Evolutionary conservation across 2,797 vertebrate species (phyloP).

Genomic region (Intellagama lesueurii): DNA sequence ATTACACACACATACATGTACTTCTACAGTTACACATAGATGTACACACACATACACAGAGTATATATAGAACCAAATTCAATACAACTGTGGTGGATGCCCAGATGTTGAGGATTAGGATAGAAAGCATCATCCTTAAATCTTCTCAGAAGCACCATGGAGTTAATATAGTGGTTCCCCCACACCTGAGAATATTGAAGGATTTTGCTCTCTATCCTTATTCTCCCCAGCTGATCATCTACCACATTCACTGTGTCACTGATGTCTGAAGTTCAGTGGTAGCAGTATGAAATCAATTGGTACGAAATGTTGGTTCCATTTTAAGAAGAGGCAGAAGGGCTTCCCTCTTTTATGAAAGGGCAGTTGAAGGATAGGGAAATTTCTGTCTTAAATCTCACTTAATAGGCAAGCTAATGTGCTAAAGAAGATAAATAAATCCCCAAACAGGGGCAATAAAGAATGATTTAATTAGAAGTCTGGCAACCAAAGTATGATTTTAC

Average conservation of each 20-base stretch:
- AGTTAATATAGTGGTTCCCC: too few relatives aligned
- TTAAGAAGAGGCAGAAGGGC: not conserved
- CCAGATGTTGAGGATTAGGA: too few relatives aligned
- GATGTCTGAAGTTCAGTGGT: not conserved
- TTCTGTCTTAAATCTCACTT: constrained; percentile 62
- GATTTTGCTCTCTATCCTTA: too few relatives aligned
- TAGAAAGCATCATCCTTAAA: too few relatives aligned
- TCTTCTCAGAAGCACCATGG: too few relatives aligned
- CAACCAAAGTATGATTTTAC: constrained; percentile 67
- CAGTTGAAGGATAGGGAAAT: constrained; percentile 58
- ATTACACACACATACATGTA: not conserved
- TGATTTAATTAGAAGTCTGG: constrained; percentile 72
- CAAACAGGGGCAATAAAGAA: constrained; percentile 53
- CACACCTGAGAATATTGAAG: not conserved
- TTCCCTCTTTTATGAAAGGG: constrained; percentile 18
- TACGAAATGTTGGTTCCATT: not conserved
- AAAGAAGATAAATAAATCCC: constrained; percentile 66
- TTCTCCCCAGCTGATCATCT: not conserved
- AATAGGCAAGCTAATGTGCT: constrained; percentile 59
- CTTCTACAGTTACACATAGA: too few relatives aligned
- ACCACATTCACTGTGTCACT: not conserved
- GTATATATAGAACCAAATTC: too few relatives aligned
- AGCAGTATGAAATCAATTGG: not conserved
- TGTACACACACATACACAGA: too few relatives aligned
- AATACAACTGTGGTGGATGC: too few relatives aligned